Base-by-base conservation (phyloP, 2,888 invertebrate genomes). In the Myathropa florea region DNA sequence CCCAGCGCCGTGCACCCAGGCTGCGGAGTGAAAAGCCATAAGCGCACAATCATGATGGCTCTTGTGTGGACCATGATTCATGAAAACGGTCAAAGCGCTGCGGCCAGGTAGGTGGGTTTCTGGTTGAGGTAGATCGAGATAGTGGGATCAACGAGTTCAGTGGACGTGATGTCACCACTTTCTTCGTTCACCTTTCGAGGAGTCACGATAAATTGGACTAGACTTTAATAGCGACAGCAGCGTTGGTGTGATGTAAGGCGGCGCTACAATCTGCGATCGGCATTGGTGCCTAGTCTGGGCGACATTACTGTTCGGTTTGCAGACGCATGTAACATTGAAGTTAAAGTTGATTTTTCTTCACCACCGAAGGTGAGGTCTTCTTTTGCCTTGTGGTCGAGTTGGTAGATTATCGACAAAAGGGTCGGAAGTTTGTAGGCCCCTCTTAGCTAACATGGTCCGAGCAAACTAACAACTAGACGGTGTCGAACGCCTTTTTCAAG, bases 121-220 rank as follows among this genome's bases (percentile, higher is more conserved):
- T 1, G 4, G n/a, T 46, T 46, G 39, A 46, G 46, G 46, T 39
- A 36, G 7, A 39, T 78, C 57, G 28, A 70, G 77, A 68, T 23
- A 18, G 36, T n/a, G 60, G 26, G 70, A 63, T 64, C 70, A 57
- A 12, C 39, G 36, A 64, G 70, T 57, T 71, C 70, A 71, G 12
- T 18, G 71, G 64, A 63, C 57, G 39, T 33, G 65, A 36, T 67
- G 36, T 65, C 71, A 60, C 67, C 65, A 80, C 72, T 80, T 80
- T 80, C 80, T 65, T 67, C 12, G 64, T 46, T 79, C 21, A 71
- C 64, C 59, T 71, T 59, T 64, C 46, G 46, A 46, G 46, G 18
- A 46, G 46, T 46, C 46, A 46, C 46, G 46, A 6, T 46, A 18
- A 46, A 46, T n/a, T 46, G 46, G 46, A 18, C 9, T 10, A 10